Evolutionary conservation across 2,113 vertebrate genomes (phyloP).

Genomic region (Gorsachius goisagi): DNA sequence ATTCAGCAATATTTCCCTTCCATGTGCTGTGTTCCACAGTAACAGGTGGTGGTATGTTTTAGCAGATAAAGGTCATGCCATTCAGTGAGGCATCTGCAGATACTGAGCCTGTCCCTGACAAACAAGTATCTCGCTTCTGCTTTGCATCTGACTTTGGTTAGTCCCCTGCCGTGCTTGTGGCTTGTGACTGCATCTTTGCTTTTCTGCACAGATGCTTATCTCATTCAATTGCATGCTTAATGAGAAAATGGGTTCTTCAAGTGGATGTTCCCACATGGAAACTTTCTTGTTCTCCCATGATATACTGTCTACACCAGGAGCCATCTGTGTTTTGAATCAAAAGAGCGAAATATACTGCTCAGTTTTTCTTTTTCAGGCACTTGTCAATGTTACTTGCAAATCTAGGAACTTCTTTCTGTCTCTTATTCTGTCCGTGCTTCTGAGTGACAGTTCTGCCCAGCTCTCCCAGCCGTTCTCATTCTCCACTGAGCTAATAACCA

Average conservation of each 20-base stretch:
- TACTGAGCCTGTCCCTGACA: neutral
- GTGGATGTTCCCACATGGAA: neutral
- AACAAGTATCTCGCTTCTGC: neutral
- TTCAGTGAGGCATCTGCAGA: neutral
- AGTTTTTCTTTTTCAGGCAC: neutral
- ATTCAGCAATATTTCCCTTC: neutral
- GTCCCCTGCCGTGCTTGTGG: neutral
- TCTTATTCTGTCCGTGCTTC: neutral
- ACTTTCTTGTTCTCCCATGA: slow-evolving; percentile 15
- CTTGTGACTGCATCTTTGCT: slow-evolving; percentile 15
- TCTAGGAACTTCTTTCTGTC: neutral
- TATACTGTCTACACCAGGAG: slow-evolving; percentile 4
- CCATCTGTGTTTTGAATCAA: neutral
- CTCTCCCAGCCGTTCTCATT: neutral
- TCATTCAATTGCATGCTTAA: slow-evolving; percentile 33
- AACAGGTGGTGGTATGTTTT: neutral
- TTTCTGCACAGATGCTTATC: slow-evolving; percentile 41
- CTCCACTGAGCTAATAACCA: neutral
- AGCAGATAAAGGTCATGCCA: neutral
- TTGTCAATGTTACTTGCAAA: neutral
- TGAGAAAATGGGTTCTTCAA: slow-evolving; percentile 28
- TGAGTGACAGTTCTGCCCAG: neutral
- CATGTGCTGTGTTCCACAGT: neutral
- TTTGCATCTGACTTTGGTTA: neutral
- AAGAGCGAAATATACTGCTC: neutral